phyloP scores from a whole-genome alignment of 2,888 invertebrate genomes.

The Nebria salina region DNA sequence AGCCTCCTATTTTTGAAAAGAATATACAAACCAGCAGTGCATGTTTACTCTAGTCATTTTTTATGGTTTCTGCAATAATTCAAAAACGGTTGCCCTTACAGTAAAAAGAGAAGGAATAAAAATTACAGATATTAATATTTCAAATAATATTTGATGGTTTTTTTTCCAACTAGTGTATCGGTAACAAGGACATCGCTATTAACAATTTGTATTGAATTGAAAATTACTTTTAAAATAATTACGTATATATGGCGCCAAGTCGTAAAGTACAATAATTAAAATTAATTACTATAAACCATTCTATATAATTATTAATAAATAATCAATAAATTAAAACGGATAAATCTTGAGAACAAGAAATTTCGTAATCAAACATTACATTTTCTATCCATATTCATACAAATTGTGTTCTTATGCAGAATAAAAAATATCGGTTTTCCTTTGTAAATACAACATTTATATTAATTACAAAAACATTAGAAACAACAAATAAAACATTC shows the following conservation, averaged over 20 bases:
- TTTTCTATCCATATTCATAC: background rate
- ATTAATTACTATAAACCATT: background rate
- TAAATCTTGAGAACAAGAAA: background rate
- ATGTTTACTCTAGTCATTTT: too few species aligned
- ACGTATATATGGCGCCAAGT: background rate
- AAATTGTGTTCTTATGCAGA: background rate
- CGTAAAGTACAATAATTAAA: background rate
- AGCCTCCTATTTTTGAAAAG: too few species aligned
- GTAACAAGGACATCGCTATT: too few species aligned
- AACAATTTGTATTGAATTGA: too few species aligned
- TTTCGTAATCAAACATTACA: background rate
- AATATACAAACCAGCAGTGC: too few species aligned
- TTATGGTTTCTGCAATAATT: too few species aligned
- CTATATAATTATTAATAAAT: background rate
- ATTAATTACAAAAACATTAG: background rate
- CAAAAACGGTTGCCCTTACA: too few species aligned
- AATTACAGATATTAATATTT: too few species aligned
- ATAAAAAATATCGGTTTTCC: background rate
- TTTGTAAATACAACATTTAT: background rate
- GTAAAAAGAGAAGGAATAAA: too few species aligned
- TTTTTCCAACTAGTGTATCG: too few species aligned
- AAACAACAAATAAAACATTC: background rate
- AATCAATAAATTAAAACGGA: background rate
- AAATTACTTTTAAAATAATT: background rate
- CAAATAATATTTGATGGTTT: too few species aligned